Conservation (phyloP, 1,140 invertebrate genomes). For the Leptinotarsa lineolata region DNA sequence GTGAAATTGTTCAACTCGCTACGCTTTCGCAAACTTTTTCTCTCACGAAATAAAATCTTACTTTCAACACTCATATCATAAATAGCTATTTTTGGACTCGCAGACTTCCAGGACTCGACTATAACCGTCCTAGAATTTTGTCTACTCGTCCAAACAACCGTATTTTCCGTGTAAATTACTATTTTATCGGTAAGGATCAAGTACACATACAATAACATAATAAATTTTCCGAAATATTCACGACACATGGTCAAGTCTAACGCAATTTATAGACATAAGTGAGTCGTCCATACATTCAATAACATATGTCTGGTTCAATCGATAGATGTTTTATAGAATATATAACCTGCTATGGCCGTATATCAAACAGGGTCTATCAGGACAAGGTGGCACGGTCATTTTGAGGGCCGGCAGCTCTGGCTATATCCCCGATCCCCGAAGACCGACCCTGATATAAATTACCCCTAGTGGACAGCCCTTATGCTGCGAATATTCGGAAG, state of each 20-base stretch:
- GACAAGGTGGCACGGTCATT: conserved; percentile 43
- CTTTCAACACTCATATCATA: too few species aligned
- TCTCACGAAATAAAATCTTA: too few species aligned
- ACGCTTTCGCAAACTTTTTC: too few species aligned
- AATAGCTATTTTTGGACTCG: too few species aligned
- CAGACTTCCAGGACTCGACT: too few species aligned
- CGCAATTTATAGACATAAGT: neutral
- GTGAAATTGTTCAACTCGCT: too few species aligned
- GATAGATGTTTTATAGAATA: conserved; percentile 39
- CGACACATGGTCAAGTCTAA: neutral
- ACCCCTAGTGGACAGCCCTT: neutral
- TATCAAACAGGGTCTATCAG: conserved; percentile 48
- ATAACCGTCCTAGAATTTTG: too few species aligned
- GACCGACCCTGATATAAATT: neutral
- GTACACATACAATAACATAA: neutral
- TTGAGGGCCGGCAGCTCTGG: conserved; percentile 18
- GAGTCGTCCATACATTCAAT: conserved; percentile 1
- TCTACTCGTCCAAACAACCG: too few species aligned
- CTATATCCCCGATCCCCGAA: conserved; percentile 28
- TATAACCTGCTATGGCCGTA: conserved; percentile 45
- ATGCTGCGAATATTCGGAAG: neutral
- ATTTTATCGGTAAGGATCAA: too few species aligned
- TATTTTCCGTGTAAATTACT: too few species aligned
- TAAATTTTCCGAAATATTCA: neutral
- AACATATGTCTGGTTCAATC: neutral